Percentiles rank a stretch among this genome's conserved stretches.
Conservation (phyloP, 2,888 invertebrate genomes). For the Lasius fuliginosus region DNA sequence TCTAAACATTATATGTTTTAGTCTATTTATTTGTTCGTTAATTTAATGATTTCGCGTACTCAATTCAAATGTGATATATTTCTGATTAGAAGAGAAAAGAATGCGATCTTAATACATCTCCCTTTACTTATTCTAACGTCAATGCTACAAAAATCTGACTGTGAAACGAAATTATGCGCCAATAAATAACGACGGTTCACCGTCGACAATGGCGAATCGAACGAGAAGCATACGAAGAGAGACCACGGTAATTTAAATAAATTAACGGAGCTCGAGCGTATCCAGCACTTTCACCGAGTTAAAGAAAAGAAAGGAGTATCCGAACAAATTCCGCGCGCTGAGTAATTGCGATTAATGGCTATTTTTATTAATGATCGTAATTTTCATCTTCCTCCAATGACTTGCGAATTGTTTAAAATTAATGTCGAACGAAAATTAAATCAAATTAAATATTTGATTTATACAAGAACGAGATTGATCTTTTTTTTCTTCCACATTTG, state of each 20-base stretch:
- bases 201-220: conserved; percentile 80
- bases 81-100: background rate
- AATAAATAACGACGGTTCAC: conserved; percentile 80
- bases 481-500: background rate
- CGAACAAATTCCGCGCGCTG: conserved; percentile 63
- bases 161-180: conserved; percentile 72
- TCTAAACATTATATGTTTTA: background rate
- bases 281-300: conserved; percentile 63
- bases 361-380: conserved; percentile 64
- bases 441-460: background rate
- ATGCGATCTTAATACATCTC: background rate
- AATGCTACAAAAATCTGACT: conserved; percentile 65
- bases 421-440: background rate
- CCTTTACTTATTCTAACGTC: conserved; percentile 32
- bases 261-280: conserved; percentile 79
- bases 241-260: conserved; percentile 82
- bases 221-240: conserved; percentile 72
- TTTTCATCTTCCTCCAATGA: background rate
- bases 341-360: conserved; percentile 84
- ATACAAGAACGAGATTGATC: background rate
- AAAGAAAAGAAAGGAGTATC: conserved; percentile 36
- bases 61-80: background rate
- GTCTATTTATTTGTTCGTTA: background rate
- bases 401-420: background rate
- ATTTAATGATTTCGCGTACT: background rate